Evolutionary conservation across 1,140 invertebrate genomes (phyloP).

Genomic region (Copidosoma floridanum): DNA sequence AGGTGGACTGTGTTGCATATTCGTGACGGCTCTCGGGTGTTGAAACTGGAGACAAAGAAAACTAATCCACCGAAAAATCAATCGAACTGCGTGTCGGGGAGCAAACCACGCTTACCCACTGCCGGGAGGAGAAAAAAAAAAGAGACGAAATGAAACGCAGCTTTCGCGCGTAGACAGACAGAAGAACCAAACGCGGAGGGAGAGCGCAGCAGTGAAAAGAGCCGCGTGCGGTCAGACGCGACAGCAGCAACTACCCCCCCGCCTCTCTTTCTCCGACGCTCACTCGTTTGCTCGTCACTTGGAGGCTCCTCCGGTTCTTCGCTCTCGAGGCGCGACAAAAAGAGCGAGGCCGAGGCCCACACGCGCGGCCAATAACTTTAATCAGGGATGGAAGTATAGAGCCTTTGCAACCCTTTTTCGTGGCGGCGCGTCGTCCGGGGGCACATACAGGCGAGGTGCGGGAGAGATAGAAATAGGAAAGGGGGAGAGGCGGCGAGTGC

Average conservation of each 20-base stretch:
- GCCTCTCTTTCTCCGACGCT: too few species aligned
- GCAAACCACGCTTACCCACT: too few species aligned
- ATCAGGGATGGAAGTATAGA: conserved; percentile 26
- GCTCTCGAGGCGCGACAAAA: not conserved
- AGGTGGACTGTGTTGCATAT: too few species aligned
- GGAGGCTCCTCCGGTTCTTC: too few species aligned
- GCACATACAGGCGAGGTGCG: not conserved
- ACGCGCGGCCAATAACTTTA: conserved; percentile 25
- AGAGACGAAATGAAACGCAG: not conserved
- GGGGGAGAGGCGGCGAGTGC: too few species aligned
- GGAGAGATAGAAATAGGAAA: too few species aligned
- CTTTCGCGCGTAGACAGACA: not conserved
- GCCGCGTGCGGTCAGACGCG: conserved; percentile 22
- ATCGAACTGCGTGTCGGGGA: too few species aligned
- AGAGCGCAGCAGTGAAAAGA: conserved; percentile 18
- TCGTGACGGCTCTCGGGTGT: too few species aligned
- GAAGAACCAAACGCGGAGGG: too few species aligned
- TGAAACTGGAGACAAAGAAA: not conserved
- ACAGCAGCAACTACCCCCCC: too few species aligned
- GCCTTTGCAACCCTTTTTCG: conserved; percentile 11
- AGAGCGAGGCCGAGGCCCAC: not conserved
- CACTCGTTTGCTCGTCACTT: too few species aligned
- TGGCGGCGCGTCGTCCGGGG: not conserved
- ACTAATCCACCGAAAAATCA: not conserved
- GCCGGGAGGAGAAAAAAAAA: not conserved